Conservation (phyloP, 2,888 invertebrate genomes). For the Hyalella azteca region DNA sequence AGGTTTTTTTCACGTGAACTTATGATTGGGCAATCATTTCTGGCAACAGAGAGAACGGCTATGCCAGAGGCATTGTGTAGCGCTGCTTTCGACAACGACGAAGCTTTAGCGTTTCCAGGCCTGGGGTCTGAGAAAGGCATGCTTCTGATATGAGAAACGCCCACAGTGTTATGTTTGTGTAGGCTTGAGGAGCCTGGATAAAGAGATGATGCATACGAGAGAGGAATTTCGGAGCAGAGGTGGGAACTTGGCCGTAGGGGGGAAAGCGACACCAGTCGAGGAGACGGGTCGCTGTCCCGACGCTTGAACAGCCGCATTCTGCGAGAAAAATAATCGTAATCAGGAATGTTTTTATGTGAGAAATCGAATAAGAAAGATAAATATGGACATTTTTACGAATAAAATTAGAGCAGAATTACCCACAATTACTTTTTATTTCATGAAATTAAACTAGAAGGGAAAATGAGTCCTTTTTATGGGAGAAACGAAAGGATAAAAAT, state of each 20-base stretch:
- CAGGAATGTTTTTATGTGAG: no score
- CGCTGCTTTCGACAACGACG: not conserved
- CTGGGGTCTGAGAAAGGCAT: slow-evolving; percentile 22
- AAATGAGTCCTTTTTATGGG: not conserved
- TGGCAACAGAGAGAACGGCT: not conserved
- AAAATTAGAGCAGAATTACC: not conserved
- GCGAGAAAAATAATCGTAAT: not conserved
- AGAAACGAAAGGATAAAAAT: not conserved
- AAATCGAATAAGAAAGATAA: no score
- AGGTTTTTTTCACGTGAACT: not conserved
- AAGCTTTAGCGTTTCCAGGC: not conserved
- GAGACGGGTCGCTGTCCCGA: slow-evolving; percentile 57
- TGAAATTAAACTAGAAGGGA: not conserved
- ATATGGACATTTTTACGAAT: not conserved
- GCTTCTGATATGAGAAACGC: slow-evolving; percentile 6
- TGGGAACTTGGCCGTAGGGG: slow-evolving; percentile 38
- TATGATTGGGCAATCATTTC: not conserved
- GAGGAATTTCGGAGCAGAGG: slow-evolving; percentile 46
- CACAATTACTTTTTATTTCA: not conserved
- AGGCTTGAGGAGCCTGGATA: not conserved
- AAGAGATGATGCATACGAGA: not conserved
- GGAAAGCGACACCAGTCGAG: slow-evolving; percentile 57
- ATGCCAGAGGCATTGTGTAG: not conserved
- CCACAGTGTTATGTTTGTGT: slow-evolving; percentile 16
- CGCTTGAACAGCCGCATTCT: slow-evolving; percentile 58